Evolutionary conservation across 2,888 invertebrate genomes (phyloP).

Genomic region (Sinopyrophorus schimmeli): DNA sequence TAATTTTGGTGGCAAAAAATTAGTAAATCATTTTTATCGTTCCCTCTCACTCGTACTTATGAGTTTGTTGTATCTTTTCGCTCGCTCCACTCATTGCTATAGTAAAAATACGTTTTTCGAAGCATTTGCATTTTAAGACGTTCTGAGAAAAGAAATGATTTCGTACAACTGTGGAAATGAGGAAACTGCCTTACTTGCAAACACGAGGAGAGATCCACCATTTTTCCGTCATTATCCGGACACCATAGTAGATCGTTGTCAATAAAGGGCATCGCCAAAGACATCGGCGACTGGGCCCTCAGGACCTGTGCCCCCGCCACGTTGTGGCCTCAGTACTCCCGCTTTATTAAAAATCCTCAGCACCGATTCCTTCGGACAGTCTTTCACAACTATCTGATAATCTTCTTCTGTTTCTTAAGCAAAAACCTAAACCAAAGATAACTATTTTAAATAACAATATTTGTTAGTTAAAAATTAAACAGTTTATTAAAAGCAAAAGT

Average conservation of each 20-base stretch:
- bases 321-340: slow-evolving; percentile 54
- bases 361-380: slow-evolving; percentile 11
- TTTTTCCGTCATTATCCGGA: slow-evolving; percentile 93
- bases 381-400: slow-evolving; percentile 20
- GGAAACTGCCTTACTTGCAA: slow-evolving; percentile 72
- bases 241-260: slow-evolving; percentile 94
- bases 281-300: slow-evolving; percentile 60
- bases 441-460: no score
- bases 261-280: slow-evolving; percentile 92
- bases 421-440: slow-evolving; percentile 20
- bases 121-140: slow-evolving; percentile 1
- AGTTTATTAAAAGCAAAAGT: neutral
- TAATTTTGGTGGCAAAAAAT: no score
- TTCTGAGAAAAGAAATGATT: neutral
- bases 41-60: no score
- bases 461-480: no score
- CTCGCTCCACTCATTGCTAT: no score
- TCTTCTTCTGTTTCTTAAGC: slow-evolving; percentile 15
- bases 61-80: no score
- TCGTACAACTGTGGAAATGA: no score
- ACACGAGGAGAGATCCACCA: slow-evolving; percentile 89
- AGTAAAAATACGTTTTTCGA: no score
- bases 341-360: slow-evolving; percentile 4
- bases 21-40: no score
- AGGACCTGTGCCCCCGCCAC: slow-evolving; percentile 69